These are phyloP conservation scores for Petrocephalus microphthalmus DNA, from an alignment of 2,113 vertebrate genomes.

Conservation along the genomic window DNA sequence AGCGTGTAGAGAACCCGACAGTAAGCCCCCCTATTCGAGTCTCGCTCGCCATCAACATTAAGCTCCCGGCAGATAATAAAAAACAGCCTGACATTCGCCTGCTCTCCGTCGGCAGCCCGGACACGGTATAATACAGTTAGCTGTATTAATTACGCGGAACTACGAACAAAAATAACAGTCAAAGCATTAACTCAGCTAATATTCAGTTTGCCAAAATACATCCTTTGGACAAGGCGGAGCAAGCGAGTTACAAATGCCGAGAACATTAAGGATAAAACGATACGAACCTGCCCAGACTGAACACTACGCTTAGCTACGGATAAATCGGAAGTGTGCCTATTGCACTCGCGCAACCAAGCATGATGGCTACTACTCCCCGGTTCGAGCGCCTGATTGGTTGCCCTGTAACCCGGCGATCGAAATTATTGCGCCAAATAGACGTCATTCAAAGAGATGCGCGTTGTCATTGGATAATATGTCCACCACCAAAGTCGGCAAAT, in stretches of 20 bases:
- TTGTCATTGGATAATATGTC: not conserved
- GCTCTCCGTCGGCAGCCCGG: not conserved
- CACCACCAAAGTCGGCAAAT: not conserved
- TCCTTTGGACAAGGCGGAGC: not conserved
- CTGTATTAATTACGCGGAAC: not conserved
- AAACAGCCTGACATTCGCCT: not conserved
- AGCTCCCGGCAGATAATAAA: not conserved
- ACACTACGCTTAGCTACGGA: not conserved
- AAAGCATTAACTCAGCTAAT: not conserved
- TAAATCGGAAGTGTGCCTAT: slow-evolving; percentile 10
- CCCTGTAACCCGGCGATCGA: not conserved
- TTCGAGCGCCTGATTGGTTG: not conserved
- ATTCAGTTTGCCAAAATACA: not conserved
- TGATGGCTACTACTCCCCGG: not conserved
- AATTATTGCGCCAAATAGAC: not conserved
- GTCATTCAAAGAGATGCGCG: not conserved
- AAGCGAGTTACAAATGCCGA: not conserved
- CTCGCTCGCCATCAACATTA: not conserved
- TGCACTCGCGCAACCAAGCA: not conserved
- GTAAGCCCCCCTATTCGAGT: not conserved
- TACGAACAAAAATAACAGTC: not conserved
- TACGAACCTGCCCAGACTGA: not conserved
- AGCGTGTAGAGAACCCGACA: not conserved
- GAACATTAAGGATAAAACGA: not conserved
- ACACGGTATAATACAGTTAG: not conserved